These are phyloP conservation scores for Chlamydotis undulata DNA, from an alignment of 2,113 vertebrate genomes.

Conservation along the genomic window DNA sequence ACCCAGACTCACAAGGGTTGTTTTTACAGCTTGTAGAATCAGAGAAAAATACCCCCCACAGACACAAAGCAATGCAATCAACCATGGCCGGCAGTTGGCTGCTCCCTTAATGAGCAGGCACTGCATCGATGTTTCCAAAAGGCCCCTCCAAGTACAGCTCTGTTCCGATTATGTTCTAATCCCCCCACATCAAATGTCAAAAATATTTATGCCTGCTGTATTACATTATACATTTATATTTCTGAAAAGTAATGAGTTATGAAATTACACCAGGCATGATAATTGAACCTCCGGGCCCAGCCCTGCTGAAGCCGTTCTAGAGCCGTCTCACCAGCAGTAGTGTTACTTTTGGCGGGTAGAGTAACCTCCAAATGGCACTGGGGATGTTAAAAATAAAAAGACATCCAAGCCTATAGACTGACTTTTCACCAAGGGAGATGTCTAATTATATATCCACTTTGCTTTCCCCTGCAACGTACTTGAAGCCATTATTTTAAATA, in stretches of 20 bases:
- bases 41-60: constrained; percentile 8
- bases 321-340: background rate
- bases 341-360: background rate
- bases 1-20: background rate
- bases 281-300: constrained; percentile 29
- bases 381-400: background rate
- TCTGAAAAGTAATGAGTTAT: constrained; percentile 42
- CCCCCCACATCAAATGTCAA: background rate
- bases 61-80: background rate
- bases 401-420: background rate
- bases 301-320: background rate
- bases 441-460: background rate
- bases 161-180: background rate
- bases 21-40: background rate
- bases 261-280: constrained; percentile 27
- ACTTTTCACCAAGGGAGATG: background rate
- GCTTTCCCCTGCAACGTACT: background rate
- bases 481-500: constrained; percentile 29
- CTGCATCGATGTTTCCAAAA: background rate
- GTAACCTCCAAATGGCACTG: background rate
- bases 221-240: constrained; percentile 5
- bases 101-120: background rate
- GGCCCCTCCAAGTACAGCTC: background rate
- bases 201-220: constrained; percentile 17
- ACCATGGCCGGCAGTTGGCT: background rate